A percentile compares a stretch with the other conserved stretches of the same genome.
phyloP scores from a whole-genome alignment of 92 coral and sea anemone species.

The Palythoa heliodiscus region DNA sequence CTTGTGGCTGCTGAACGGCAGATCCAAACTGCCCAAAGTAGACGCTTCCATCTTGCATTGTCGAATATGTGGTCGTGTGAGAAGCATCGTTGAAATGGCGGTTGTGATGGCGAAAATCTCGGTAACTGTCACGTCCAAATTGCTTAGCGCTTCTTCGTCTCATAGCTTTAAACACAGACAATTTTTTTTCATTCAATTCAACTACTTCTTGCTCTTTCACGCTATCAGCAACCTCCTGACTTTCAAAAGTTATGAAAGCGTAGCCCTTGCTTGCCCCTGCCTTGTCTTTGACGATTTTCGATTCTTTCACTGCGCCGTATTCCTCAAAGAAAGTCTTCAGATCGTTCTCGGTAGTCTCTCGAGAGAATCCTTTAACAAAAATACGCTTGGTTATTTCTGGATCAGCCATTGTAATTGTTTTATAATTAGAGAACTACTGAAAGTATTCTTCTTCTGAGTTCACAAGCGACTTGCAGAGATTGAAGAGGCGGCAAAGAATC shows the following conservation, averaged over 20 bases:
- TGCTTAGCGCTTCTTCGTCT: conserved; percentile 82
- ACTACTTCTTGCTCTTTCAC: conserved; percentile 81
- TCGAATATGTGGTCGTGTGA: conserved; percentile 59
- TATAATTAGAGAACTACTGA: conserved; percentile 10
- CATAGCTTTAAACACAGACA: conserved; percentile 85
- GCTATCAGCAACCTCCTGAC: conserved; percentile 87
- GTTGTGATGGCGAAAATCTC: conserved; percentile 74
- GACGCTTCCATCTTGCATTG: conserved; percentile 46
- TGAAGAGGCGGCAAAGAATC: conserved; percentile 28
- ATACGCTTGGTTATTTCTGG: conserved; percentile 88
- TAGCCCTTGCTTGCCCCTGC: conserved; percentile 97
- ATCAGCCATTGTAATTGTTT: conserved; percentile 69
- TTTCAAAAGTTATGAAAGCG: conserved; percentile 97
- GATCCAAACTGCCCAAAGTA: conserved; percentile 48
- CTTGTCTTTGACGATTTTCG: conserved; percentile 94
- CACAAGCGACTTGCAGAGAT: conserved; percentile 25
- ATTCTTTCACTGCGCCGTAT: conserved; percentile 88
- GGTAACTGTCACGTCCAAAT: conserved; percentile 66
- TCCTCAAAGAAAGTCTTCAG: conserved; percentile 87
- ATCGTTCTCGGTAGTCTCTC: conserved; percentile 96
- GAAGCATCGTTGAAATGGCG: conserved; percentile 58
- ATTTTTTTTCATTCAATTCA: conserved; percentile 87
- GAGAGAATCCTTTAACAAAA: conserved; percentile 94
- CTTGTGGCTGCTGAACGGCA: conserved; percentile 44
- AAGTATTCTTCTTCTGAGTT: not conserved